Conservation (phyloP, 2,888 invertebrate species). For the Drosophila kanekoi region DNA sequence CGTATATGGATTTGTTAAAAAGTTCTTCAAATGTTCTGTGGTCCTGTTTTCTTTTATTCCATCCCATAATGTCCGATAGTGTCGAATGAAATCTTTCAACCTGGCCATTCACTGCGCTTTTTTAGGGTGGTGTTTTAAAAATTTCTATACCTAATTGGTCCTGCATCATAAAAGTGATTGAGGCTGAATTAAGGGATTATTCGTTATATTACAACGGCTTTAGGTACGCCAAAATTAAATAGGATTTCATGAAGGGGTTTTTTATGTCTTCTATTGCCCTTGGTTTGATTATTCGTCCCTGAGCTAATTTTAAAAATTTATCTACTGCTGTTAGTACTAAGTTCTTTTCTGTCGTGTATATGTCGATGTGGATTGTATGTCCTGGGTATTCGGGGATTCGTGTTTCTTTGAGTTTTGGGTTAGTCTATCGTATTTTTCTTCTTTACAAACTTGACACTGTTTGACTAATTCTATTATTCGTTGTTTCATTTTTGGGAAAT, state of each 20-base stretch:
- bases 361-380: constrained; percentile 4
- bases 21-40: constrained; percentile 16
- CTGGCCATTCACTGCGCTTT: too few relatives aligned
- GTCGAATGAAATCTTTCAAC: too few relatives aligned
- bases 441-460: constrained; percentile 21
- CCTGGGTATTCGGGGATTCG: constrained; percentile 27
- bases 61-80: background rate
- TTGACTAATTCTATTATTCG: constrained; percentile 28
- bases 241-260: background rate
- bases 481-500: constrained; percentile 33
- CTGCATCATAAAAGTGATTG: background rate
- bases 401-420: constrained; percentile 11
- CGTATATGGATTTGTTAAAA: constrained; percentile 4
- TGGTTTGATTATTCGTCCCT: constrained; percentile 7
- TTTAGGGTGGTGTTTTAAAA: too few relatives aligned
- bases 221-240: constrained; percentile 6
- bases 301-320: too few relatives aligned
- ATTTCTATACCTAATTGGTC: background rate
- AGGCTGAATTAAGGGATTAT: constrained; percentile 2
- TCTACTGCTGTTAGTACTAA: background rate
- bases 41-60: constrained; percentile 6
- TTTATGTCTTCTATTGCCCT: constrained; percentile 11
- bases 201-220: background rate
- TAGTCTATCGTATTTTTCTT: constrained; percentile 45
- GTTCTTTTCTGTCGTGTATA: background rate